Evolutionary conservation across 2,797 vertebrate genomes (phyloP), one percentile per base, ranked within the genome.

Genomic region (Tenualosa ilisha): DNA sequence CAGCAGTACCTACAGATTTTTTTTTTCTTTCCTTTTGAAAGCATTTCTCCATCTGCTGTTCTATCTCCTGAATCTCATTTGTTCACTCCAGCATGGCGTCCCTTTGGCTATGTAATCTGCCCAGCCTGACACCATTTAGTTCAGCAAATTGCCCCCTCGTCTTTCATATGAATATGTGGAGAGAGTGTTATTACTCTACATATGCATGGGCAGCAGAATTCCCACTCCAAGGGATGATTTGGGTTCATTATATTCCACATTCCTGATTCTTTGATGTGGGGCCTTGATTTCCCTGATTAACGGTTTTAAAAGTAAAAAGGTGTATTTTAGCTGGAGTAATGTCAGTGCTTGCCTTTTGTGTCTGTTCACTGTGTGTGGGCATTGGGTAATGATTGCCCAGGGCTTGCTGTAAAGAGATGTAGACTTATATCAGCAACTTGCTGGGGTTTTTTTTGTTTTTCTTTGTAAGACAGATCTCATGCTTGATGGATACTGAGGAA

Each of bases 251-350:
- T 93, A 91, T 92, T 92, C 91, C 93, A 93, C 91, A 92, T 95
- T 92, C 94, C 91, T 93, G 93, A 94, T 91, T 89, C 94, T 95
- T 95, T 95, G 94, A 96, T 94, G 93, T 94, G 89, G 91, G 91
- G 89, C 92, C 91, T 94, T 95, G 94, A 95, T 96, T 95, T 94
- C 93, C 92, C 93, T 94, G 94, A 95, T 96, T 95, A 96, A 94
- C 94, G 93, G 92, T 93, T 95, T 94, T 95, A 92, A 93, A 94
- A 92, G 92, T 94, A 92, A 94, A 94, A 94, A 91, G 91, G 92
- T 94, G 89, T 90, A 93, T 89, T 93, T 92, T 91, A 88, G 93
- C 91, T 91, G 85, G 86, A 84, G 91, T 94, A 95, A 94, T 94
- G 89, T 91, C 20, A 83, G 91, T 93, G 93, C 92, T 95, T 95